Evolutionary conservation across 2,113 vertebrate species (phyloP).

Genomic region (Limnothrissa miodon): DNA sequence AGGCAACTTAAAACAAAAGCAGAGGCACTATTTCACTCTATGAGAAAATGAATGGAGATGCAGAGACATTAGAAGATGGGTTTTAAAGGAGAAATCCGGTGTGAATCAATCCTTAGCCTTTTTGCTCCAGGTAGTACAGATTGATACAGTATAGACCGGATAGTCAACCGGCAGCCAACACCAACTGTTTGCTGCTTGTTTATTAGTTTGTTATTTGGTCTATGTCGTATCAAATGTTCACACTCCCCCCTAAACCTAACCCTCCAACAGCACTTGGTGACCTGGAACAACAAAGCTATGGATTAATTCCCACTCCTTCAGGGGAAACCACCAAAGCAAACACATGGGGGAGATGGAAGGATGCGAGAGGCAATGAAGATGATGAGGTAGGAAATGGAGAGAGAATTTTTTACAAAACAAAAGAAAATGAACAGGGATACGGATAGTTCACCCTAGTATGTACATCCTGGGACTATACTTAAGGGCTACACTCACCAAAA

Average conservation of each 20-base stretch:
- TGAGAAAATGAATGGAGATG: conserved; percentile 18
- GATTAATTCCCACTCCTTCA: too few relatives aligned
- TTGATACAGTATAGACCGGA: too few relatives aligned
- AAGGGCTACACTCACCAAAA: not conserved
- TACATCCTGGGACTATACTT: not conserved
- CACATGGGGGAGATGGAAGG: not conserved
- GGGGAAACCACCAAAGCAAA: not conserved
- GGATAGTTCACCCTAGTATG: too few relatives aligned
- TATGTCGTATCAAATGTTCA: too few relatives aligned
- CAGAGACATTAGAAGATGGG: conserved; percentile 29
- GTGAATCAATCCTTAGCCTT: too few relatives aligned
- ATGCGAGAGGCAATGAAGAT: not conserved
- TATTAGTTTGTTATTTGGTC: too few relatives aligned
- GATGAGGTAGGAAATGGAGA: not conserved
- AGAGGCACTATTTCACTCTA: conserved; percentile 31
- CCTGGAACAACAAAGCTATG: too few relatives aligned
- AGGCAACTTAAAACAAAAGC: conserved; percentile 36
- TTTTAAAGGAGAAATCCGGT: not conserved
- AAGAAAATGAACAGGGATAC: not conserved
- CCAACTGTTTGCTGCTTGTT: too few relatives aligned
- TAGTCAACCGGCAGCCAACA: too few relatives aligned
- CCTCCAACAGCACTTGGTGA: too few relatives aligned
- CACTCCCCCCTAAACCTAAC: too few relatives aligned
- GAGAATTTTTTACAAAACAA: not conserved
- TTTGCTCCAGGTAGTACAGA: too few relatives aligned